These are phyloP conservation scores for Nemurella pictetii DNA, from an alignment of 2,888 invertebrate genomes.

Conservation along the genomic window DNA sequence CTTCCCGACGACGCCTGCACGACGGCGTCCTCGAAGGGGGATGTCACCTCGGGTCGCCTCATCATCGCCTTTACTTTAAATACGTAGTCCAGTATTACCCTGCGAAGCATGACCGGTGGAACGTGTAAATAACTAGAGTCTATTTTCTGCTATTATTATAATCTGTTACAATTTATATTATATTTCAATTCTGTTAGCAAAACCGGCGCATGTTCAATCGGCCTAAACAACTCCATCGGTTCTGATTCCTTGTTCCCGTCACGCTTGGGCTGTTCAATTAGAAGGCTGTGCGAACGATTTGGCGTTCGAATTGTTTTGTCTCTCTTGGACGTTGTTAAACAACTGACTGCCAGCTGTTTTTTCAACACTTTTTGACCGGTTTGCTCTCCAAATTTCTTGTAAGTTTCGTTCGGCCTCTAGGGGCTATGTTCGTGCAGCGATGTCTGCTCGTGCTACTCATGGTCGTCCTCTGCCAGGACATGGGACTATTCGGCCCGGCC, in stretches of 20 bases:
- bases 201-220: not conserved
- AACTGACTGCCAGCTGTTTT: not conserved
- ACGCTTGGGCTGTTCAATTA: not conserved
- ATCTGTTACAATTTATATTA: not conserved
- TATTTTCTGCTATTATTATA: not conserved
- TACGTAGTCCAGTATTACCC: not conserved
- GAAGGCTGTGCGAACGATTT: not conserved
- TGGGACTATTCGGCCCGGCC: not conserved
- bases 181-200: not conserved
- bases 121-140: not conserved
- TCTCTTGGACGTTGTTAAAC: not conserved
- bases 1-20: too few species aligned
- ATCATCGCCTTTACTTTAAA: not conserved
- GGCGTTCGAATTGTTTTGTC: not conserved
- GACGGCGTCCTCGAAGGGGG: too few species aligned
- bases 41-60: too few species aligned
- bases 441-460: not conserved
- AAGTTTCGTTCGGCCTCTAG: not conserved
- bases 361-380: not conserved
- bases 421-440: not conserved
- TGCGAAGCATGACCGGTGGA: not conserved
- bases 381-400: not conserved
- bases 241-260: not conserved
- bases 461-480: not conserved
- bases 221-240: not conserved